Evolutionary conservation across 2,888 invertebrate species (phyloP).

Genomic region (Silvanus unidentatus): DNA sequence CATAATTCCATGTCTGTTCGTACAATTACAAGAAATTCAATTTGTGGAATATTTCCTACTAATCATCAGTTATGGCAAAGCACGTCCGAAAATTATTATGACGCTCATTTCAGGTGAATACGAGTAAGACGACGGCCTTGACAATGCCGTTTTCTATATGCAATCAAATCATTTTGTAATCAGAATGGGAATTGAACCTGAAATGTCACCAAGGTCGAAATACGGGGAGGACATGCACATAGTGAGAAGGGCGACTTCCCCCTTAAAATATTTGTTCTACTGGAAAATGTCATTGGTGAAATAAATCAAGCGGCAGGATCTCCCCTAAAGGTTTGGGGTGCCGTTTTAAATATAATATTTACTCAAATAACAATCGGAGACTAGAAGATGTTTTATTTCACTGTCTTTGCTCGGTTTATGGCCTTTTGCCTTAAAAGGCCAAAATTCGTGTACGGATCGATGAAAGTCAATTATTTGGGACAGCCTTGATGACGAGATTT

Average conservation of each 20-base stretch:
- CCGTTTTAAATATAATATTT: too few species aligned
- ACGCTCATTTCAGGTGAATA: constrained; percentile 22
- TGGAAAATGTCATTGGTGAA: constrained; percentile 1
- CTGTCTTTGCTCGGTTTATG: too few species aligned
- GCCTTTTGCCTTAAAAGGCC: too few species aligned
- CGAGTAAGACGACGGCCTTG: not conserved
- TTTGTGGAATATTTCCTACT: too few species aligned
- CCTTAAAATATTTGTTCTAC: not conserved
- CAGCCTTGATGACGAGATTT: too few species aligned
- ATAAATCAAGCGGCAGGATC: not conserved
- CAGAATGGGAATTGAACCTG: constrained; percentile 3
- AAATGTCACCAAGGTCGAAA: constrained; percentile 4
- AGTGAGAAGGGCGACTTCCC: not conserved
- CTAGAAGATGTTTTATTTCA: too few species aligned
- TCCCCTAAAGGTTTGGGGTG: not conserved
- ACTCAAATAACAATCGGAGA: too few species aligned
- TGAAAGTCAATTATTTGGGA: too few species aligned
- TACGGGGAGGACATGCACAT: not conserved
- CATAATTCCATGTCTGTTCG: too few species aligned
- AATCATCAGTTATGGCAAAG: too few species aligned
- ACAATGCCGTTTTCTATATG: not conserved
- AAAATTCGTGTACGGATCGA: too few species aligned
- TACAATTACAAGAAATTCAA: too few species aligned
- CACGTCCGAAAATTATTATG: constrained; percentile 11
- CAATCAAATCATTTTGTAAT: not conserved